Percentiles rank a stretch among this genome's conserved stretches.
Conservation (phyloP, 2,797 vertebrate species). For the Anguilla megastoma region DNA sequence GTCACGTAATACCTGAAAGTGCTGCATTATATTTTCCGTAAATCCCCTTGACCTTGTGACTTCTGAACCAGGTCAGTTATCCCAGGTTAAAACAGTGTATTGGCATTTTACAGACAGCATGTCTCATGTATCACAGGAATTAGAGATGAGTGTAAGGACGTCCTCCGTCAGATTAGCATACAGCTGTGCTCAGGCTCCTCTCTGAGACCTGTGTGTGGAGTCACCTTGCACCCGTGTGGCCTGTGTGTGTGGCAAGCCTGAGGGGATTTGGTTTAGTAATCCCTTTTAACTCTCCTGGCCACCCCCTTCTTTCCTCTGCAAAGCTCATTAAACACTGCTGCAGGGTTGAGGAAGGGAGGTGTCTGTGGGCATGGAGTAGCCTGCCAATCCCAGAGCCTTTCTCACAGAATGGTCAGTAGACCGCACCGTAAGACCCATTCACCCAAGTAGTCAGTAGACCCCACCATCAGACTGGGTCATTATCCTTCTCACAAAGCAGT, state of each 20-base stretch:
- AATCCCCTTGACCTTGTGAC: background rate
- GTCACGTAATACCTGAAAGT: too few relatives aligned
- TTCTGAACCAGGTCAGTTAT: background rate
- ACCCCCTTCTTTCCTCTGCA: slow-evolving; percentile 45
- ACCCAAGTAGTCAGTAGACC: too few relatives aligned
- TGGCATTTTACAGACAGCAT: background rate
- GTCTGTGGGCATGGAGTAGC: too few relatives aligned
- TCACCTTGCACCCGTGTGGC: slow-evolving; percentile 9
- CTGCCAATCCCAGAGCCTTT: too few relatives aligned
- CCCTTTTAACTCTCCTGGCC: slow-evolving; percentile 39
- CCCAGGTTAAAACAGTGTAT: background rate
- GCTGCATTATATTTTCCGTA: too few relatives aligned
- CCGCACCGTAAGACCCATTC: too few relatives aligned
- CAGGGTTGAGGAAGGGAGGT: slow-evolving; percentile 20
- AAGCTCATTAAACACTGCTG: slow-evolving; percentile 44
- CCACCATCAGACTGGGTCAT: too few relatives aligned
- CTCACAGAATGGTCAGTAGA: too few relatives aligned
- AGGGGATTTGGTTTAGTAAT: slow-evolving; percentile 40
- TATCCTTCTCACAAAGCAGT: too few relatives aligned
- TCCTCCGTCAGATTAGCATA: background rate
- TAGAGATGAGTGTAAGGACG: background rate
- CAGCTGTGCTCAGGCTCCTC: background rate
- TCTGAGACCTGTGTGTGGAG: background rate
- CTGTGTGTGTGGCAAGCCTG: slow-evolving; percentile 36
- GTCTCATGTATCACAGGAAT: background rate